Conservation (phyloP, 2,888 invertebrate species). For the Xestia xanthographa region DNA sequence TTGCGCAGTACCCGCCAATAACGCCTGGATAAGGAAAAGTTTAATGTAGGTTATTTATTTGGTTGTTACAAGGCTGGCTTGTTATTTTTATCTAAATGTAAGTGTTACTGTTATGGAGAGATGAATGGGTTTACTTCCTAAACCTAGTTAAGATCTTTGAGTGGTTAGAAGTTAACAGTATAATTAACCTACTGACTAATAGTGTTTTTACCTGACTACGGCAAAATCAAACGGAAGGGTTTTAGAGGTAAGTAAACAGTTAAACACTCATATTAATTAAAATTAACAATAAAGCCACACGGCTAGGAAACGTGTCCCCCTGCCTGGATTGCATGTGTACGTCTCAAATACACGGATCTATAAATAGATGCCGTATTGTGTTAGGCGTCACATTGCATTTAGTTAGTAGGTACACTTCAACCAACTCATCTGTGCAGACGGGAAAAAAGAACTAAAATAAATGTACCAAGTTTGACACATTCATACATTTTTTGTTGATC, state of each 20-base stretch:
- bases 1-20: slow-evolving; percentile 95
- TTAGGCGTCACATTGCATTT: slow-evolving; percentile 33
- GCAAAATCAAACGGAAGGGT: not conserved
- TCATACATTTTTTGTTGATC: not conserved
- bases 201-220: not conserved
- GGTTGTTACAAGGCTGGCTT: not conserved
- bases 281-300: slow-evolving; percentile 24
- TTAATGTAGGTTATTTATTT: slow-evolving; percentile 13
- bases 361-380: slow-evolving; percentile 38
- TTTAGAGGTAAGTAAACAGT: not conserved
- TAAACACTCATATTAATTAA: slow-evolving; percentile 6
- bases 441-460: not conserved
- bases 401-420: not conserved
- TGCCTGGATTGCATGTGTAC: slow-evolving; percentile 40
- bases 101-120: not conserved
- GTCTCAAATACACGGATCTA: slow-evolving; percentile 23
- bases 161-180: not conserved
- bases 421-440: not conserved
- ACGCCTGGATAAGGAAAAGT: slow-evolving; percentile 88
- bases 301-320: slow-evolving; percentile 32
- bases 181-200: too few relatives aligned
- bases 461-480: not conserved
- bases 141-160: not conserved
- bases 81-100: not conserved
- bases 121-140: not conserved